Base-by-base conservation (phyloP, 1,140 invertebrate genomes). In the Lasioglossum albipes region DNA sequence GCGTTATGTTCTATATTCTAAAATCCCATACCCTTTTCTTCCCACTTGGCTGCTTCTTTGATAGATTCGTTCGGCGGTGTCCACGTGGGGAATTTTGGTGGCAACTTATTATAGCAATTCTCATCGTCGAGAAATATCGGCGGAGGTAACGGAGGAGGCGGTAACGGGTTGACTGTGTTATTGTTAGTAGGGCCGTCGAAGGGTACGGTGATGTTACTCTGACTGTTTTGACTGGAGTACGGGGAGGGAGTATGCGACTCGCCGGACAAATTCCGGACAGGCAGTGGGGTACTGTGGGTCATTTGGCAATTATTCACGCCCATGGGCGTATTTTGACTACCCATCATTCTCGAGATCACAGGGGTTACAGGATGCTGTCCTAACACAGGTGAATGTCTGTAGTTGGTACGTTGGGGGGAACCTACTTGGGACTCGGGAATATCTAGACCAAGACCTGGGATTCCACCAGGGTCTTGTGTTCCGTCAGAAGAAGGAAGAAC, bases 71-170 rank as follows among this genome's bases (percentile, higher is more conserved):
- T 93, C 0, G 91, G 67, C 7, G 92, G 84, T 0, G 91, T 89
- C 94, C 94, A 94, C 0, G 93, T 93, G 0, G 94, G 93, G 79
- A 94, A 94, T 81, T 94, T 94, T 0, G 94, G 92, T 78, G 94
- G 94, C 71, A 94, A 84, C 84, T 93, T 93, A 79, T 93, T 93
- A 61, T 93, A 93, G 84, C 93, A 93, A 64, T 89, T 90, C 52
- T 92, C 92, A 20, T 93, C 92, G n/a, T 94, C 92, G 12, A 93
- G 88, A 61, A 93, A 93, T 64, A 93, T 93, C 13, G 94, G 94
- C 13, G 95, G 94, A 7, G 95, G 95, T 89, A 95, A 92, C 0
- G 95, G 95, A 12, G 95, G 95, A 16, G 95, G 95, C 66, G 94
- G 92, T 73, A 94, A 81, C 54, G 94, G 93, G 87, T 93, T 91